Conservation (phyloP, 2,797 vertebrate genomes). For the Anguilla megastoma region DNA sequence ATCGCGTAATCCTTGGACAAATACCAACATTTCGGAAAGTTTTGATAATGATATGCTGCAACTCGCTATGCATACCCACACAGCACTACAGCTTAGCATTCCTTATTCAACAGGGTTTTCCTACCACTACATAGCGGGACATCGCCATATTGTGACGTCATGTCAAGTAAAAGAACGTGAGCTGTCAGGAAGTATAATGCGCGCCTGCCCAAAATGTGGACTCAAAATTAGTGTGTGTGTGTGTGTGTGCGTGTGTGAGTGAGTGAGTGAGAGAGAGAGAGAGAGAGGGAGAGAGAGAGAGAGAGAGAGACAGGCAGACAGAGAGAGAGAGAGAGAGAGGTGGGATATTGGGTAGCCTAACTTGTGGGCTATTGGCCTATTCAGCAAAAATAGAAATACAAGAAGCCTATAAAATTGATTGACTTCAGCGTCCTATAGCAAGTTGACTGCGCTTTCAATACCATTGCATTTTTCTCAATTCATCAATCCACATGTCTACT, state of each 20-base stretch:
- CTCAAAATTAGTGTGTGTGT: background rate
- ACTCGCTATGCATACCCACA: background rate
- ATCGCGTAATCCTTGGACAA: background rate
- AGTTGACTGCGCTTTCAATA: background rate
- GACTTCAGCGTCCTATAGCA: background rate
- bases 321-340: background rate
- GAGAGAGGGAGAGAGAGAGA: background rate
- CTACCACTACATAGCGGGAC: constrained; percentile 36
- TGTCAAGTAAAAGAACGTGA: constrained; percentile 64
- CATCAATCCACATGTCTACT: background rate
- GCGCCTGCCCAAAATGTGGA: constrained; percentile 1
- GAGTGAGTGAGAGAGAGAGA: background rate
- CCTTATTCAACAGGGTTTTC: constrained; percentile 12
- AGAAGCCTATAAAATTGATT: background rate
- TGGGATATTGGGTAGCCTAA: background rate
- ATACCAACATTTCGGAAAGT: background rate
- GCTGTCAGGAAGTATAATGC: constrained; percentile 51
- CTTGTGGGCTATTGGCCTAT: background rate
- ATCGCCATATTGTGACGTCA: constrained; percentile 75
- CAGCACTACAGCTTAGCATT: background rate
- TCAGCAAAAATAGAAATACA: background rate
- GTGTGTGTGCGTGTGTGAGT: background rate
- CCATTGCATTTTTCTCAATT: background rate
- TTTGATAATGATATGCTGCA: background rate
- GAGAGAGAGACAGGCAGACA: too few species aligned